Evolutionary conservation across 37 sponge, comb jelly and placozoan species (phyloP).

Genomic region (Halisarca cf. caerulea): DNA sequence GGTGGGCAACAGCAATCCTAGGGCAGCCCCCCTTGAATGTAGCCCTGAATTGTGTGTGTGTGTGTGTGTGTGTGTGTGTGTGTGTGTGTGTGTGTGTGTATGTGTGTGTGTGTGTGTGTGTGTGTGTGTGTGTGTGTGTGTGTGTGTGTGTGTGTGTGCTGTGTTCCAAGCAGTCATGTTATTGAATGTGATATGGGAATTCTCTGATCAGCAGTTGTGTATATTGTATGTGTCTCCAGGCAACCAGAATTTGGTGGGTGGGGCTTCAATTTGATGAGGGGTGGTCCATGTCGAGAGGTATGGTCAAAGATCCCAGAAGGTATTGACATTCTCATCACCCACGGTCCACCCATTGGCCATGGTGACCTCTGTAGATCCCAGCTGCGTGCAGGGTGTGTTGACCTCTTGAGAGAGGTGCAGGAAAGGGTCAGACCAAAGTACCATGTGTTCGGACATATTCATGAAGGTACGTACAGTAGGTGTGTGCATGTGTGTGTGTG

Average conservation of each 20-base stretch:
- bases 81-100: too few relatives aligned
- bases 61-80: too few relatives aligned
- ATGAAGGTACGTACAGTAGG: conserved; percentile 80
- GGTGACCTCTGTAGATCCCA: conserved; percentile 64
- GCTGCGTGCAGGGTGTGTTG: conserved; percentile 79
- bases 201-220: background rate
- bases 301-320: conserved; percentile 91
- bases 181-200: background rate
- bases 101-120: too few relatives aligned
- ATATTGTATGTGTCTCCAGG: too few relatives aligned
- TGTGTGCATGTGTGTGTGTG: too few relatives aligned
- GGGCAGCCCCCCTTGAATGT: too few relatives aligned
- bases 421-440: conserved; percentile 83
- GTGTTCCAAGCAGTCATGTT: background rate
- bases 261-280: conserved; percentile 87
- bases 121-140: too few relatives aligned
- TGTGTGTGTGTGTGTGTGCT: background rate
- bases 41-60: too few relatives aligned
- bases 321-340: conserved; percentile 89
- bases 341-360: conserved; percentile 93
- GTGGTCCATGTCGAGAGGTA: conserved; percentile 59
- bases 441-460: conserved; percentile 97
- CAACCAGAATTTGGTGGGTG: conserved; percentile 89
- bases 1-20: too few relatives aligned
- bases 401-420: conserved; percentile 75